Conservation (phyloP, 1,140 invertebrate genomes). For the Zaprionus tsacasi region DNA sequence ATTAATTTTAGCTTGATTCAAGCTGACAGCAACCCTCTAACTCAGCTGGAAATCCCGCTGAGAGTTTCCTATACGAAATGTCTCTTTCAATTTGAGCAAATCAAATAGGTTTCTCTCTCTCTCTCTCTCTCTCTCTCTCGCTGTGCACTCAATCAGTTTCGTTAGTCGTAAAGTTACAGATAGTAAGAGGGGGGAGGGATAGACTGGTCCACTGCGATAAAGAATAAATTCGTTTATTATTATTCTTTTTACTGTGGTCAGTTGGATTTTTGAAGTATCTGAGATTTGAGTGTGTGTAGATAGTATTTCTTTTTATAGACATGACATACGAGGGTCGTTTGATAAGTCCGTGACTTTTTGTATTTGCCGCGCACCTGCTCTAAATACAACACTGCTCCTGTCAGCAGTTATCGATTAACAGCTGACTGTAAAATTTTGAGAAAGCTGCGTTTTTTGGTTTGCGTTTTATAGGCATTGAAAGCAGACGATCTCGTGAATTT, state of each 20-base stretch:
- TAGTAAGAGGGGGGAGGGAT: not conserved
- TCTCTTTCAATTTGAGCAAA: constrained; percentile 34
- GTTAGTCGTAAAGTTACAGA: constrained; percentile 29
- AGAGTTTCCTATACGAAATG: constrained; percentile 13
- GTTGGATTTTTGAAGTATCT: not conserved
- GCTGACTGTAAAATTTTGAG: too few relatives aligned
- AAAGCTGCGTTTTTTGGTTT: too few relatives aligned
- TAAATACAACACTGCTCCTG: too few relatives aligned
- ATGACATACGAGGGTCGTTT: too few relatives aligned
- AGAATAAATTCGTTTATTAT: not conserved
- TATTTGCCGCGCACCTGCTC: too few relatives aligned
- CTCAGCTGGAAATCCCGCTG: not conserved
- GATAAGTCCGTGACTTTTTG: too few relatives aligned
- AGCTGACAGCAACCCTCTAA: constrained; percentile 13
- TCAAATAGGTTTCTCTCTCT: constrained; percentile 26
- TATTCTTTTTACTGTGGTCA: not conserved
- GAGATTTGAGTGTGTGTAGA: not conserved
- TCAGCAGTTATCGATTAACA: too few relatives aligned
- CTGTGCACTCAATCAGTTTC: constrained; percentile 25
- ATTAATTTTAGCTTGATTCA: constrained; percentile 31
- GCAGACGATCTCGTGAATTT: too few relatives aligned
- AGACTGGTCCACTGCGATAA: constrained; percentile 11
- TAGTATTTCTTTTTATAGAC: too few relatives aligned
- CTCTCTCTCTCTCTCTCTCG: too few relatives aligned
- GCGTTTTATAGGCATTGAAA: too few relatives aligned